Base-by-base conservation (phyloP, 1,140 invertebrate genomes). In the Ceratina australensis region DNA sequence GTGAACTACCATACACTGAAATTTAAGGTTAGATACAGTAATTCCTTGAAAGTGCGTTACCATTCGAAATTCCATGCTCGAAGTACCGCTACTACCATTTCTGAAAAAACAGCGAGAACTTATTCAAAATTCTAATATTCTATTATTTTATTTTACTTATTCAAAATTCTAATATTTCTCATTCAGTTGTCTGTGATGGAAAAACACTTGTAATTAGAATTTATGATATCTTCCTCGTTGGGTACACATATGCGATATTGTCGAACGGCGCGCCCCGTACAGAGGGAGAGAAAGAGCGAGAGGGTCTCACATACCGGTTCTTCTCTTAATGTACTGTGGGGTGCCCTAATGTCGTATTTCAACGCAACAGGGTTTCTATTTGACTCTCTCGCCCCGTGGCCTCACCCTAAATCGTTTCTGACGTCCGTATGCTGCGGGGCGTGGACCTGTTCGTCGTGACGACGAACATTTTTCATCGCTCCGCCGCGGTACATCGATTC, bases 361-460 rank as follows among this genome's bases (percentile, higher is more conserved):
- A 77, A 78, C 81, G 65, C 85, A 63, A 60, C 72, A 81, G 85
- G 78, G 81, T 86, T 86, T 86, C 81, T 86, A 86, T 86, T 86
- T 84, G 84, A 86, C 85, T 86, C 84, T 86, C 50, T 86, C 80
- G 52, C 72, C 81, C 84, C 81, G 57, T 78, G 47, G 28, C 84
- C n/a, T 76, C 71, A 68, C 75, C 81, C 74, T 77, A 86, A 86
- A 86, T 86, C 81, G 81, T 26, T 81, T 57, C 68, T 66, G 85
- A 86, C 84, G 79, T 86, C 78, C 81, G 78, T 81, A 83, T 85
- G 85, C 78, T 60, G 60, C 47, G 59, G 84, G 83, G 84, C 83
- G 84, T 85, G 83, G 80, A 85, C 69, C 79, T 68, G 69, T 71
- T 82, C 76, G 64, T 54, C 65, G 50, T 56, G 59, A 24, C 24